Evolutionary conservation across 2,797 vertebrate genomes (phyloP).

Genomic region (Lepilemur ruficaudatus): DNA sequence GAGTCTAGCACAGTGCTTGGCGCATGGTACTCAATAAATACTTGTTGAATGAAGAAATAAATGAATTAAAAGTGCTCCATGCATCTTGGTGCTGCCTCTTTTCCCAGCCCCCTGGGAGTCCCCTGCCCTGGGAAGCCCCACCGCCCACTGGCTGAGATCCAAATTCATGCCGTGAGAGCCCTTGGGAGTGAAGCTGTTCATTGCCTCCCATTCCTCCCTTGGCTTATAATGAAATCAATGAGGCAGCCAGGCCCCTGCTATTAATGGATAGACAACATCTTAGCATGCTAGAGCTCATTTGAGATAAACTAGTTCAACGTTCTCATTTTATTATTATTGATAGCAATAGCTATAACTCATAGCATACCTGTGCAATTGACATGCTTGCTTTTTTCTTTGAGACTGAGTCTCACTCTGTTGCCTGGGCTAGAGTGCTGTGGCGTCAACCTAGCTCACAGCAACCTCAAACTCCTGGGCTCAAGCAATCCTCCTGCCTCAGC

Average conservation of each 20-base stretch:
- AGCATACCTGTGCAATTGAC: conserved; percentile 6
- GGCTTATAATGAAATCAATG: conserved; percentile 61
- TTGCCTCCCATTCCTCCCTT: conserved; percentile 10
- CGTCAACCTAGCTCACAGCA: too few species aligned
- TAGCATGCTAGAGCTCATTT: neutral
- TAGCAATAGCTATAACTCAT: conserved; percentile 58
- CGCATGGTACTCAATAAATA: neutral
- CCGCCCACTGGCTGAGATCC: neutral
- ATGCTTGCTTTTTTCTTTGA: neutral
- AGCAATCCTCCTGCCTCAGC: too few species aligned
- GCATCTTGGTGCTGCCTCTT: neutral
- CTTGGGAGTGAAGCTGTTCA: conserved; percentile 39
- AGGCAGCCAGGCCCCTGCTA: conserved; percentile 44
- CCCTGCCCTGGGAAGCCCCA: neutral
- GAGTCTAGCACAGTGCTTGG: neutral
- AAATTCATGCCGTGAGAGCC: neutral
- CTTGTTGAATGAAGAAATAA: neutral
- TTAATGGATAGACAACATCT: conserved; percentile 52
- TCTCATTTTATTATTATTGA: conserved; percentile 63
- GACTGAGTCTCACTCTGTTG: too few species aligned
- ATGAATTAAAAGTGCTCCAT: neutral
- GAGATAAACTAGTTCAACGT: neutral
- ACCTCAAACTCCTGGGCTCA: too few species aligned
- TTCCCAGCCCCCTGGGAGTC: neutral
- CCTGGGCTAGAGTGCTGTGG: too few species aligned